Base-by-base conservation (phyloP, 2,888 invertebrate genomes). In the Hirtodrosophila trivittata region DNA sequence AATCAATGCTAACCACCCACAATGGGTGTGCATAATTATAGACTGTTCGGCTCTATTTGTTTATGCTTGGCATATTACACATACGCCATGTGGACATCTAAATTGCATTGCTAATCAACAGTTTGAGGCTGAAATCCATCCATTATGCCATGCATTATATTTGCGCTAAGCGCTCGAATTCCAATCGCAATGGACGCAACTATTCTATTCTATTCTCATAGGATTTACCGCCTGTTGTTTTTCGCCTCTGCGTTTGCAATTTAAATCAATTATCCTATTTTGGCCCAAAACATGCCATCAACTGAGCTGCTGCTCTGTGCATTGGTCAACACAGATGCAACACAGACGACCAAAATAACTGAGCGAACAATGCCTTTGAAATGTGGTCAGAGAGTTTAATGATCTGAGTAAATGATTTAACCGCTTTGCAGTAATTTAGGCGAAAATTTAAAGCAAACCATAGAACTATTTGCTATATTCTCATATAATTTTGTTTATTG, bases 241-340 rank as follows among this genome's bases (percentile, higher is more conserved):
- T 43, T 42, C 18, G 18, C 37, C 41, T 28, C 18, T 46, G 14
- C 55, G 56, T 58, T 46, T 37, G 64, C 43, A 57, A 70, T 84
- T 78, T 81, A 78, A 77, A 74, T 81, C 82, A 84, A 81, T 78
- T 84, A 81, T 66, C 64, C 59, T 66, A 52, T 58, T 66, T 56
- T 45, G 52, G 16, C 55, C 56, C 46, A 47, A 73, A 63, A 38
- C 70, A 70, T 66, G 42, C 54, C 55, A 65, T 69, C 69, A 60
- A 58, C 33, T 58, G 47, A 28, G 33, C 32, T 47, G 41, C 10
- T 8, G 0, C 1, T 8, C 14, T 7, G 26, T 41, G n/a, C 26
- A 14, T 14, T 28, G 9, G 28, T 4, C 5, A n/a, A 2, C 28
- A 4, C 2, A 21, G 5, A 28, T 28, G 28, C 37, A 49, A 39